Percentiles rank a stretch among this genome's conserved stretches.
Conservation (phyloP, 2,797 vertebrate species). For the Darevskia nairensis region DNA sequence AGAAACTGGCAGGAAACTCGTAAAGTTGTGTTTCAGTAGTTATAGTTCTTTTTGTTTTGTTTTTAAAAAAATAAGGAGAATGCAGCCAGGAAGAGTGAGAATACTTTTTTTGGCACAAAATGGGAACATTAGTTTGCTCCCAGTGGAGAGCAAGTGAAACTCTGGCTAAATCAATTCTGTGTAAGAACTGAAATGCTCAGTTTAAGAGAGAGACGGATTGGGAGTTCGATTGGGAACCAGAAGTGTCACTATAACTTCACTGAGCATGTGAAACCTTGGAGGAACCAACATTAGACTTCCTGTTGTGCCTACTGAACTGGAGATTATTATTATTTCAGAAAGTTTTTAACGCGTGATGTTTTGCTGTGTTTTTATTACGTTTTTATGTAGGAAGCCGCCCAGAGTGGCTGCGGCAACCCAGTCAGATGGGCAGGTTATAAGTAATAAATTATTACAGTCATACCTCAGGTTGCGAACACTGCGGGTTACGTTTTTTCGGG, state of each 20-base stretch:
- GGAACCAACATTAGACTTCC: neutral
- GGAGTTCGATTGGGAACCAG: constrained; percentile 24
- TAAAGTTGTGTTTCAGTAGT: constrained; percentile 37
- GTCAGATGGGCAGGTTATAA: too few relatives aligned
- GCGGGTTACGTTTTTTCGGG: too few relatives aligned
- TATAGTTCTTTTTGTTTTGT: neutral
- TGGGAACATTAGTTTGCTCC: constrained; percentile 1
- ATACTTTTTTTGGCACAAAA: constrained; percentile 1
- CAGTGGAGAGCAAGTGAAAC: neutral
- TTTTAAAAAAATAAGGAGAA: neutral
- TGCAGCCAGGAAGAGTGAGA: neutral
- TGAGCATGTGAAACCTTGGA: neutral
- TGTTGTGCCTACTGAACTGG: neutral
- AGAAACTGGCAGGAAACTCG: neutral
- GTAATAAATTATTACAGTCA: too few relatives aligned
- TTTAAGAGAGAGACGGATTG: constrained; percentile 48
- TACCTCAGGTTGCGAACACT: too few relatives aligned
- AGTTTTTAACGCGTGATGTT: too few relatives aligned
- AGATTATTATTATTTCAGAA: too few relatives aligned
- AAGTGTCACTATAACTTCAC: neutral
- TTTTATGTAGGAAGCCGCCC: too few relatives aligned
- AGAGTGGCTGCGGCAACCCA: too few relatives aligned
- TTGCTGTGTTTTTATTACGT: too few relatives aligned
- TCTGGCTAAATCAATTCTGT: constrained; percentile 13
- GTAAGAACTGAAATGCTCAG: constrained; percentile 22